phyloP scores from a whole-genome alignment of 2,888 invertebrate genomes.

The Oconnorella tubifera region DNA sequence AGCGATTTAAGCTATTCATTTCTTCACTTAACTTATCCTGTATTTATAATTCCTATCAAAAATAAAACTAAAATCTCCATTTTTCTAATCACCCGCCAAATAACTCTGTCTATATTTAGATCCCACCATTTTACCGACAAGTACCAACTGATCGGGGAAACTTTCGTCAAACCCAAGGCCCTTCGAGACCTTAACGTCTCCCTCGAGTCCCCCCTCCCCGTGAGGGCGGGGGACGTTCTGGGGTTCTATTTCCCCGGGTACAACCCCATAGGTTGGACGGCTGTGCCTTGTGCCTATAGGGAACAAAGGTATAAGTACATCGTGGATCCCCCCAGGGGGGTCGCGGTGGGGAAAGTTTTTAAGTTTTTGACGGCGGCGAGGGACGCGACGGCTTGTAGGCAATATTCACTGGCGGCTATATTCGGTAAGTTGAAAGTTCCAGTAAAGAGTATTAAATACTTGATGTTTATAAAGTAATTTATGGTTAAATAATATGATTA shows the following conservation, averaged over 20 bases:
- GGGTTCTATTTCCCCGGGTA: constrained; percentile 34
- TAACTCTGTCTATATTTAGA: too few relatives aligned
- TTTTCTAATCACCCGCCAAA: too few relatives aligned
- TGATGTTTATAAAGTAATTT: too few relatives aligned
- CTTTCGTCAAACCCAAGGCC: constrained; percentile 28
- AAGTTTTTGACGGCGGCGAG: constrained; percentile 20
- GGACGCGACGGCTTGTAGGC: constrained; percentile 28
- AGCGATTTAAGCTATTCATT: too few relatives aligned
- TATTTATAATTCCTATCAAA: too few relatives aligned
- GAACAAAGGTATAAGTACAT: constrained; percentile 24
- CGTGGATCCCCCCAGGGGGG: constrained; percentile 4
- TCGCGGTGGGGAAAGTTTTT: constrained; percentile 22
- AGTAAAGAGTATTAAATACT: too few relatives aligned
- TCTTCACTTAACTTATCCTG: too few relatives aligned
- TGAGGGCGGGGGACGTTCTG: constrained; percentile 32
- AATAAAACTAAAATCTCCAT: too few relatives aligned
- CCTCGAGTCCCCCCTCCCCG: constrained; percentile 21
- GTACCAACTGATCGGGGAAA: constrained; percentile 35
- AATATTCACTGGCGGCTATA: constrained; percentile 35
- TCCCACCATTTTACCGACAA: too few relatives aligned
- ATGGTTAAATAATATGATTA: too few relatives aligned
- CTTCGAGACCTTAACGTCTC: constrained; percentile 29
- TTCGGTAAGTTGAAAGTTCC: constrained; percentile 35
- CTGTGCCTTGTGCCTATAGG: constrained; percentile 33
- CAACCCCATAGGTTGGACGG: constrained; percentile 34